Percentiles rank a stretch among this genome's conserved stretches.
These are phyloP conservation scores for Brachylomia viminalis DNA, from an alignment of 2,888 invertebrate genomes.

Conservation along the genomic window DNA sequence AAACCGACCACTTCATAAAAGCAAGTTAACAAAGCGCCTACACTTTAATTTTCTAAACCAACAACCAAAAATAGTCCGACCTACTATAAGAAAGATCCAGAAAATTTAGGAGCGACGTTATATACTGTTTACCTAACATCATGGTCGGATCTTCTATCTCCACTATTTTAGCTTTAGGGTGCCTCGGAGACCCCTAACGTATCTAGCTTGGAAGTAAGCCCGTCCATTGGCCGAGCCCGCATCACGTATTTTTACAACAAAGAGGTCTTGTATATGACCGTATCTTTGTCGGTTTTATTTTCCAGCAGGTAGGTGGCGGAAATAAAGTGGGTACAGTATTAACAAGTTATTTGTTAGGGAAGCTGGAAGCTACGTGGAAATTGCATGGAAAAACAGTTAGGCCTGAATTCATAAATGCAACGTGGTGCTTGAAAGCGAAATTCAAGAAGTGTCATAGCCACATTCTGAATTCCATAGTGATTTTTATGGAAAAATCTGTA, in stretches of 20 bases:
- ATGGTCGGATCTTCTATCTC: slow-evolving; percentile 48
- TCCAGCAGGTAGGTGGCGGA: slow-evolving; percentile 13
- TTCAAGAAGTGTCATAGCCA: not conserved
- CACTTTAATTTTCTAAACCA: slow-evolving; percentile 20
- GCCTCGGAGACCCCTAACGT: slow-evolving; percentile 61
- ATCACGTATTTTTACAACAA: slow-evolving; percentile 61
- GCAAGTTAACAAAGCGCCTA: slow-evolving; percentile 4
- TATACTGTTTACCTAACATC: slow-evolving; percentile 53
- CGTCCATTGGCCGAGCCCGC: slow-evolving; percentile 54
- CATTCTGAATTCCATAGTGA: too few species aligned
- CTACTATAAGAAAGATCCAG: slow-evolving; percentile 17
- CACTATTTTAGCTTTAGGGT: slow-evolving; percentile 60
- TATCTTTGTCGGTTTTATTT: slow-evolving; percentile 58
- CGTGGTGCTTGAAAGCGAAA: not conserved
- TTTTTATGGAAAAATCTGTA: not conserved
- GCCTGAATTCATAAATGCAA: not conserved
- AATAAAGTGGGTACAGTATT: slow-evolving; percentile 44
- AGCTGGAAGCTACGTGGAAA: not conserved
- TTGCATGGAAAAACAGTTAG: slow-evolving; percentile 10
- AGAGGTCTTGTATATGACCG: slow-evolving; percentile 39
- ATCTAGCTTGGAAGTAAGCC: slow-evolving; percentile 48
- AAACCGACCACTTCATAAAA: slow-evolving; percentile 11
- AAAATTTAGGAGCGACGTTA: slow-evolving; percentile 39
- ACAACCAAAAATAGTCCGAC: slow-evolving; percentile 24
- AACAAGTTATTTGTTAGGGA: slow-evolving; percentile 31